Evolutionary conservation across 23 tunicate species (phyloP).

Genomic region (Diplosoma virens): DNA sequence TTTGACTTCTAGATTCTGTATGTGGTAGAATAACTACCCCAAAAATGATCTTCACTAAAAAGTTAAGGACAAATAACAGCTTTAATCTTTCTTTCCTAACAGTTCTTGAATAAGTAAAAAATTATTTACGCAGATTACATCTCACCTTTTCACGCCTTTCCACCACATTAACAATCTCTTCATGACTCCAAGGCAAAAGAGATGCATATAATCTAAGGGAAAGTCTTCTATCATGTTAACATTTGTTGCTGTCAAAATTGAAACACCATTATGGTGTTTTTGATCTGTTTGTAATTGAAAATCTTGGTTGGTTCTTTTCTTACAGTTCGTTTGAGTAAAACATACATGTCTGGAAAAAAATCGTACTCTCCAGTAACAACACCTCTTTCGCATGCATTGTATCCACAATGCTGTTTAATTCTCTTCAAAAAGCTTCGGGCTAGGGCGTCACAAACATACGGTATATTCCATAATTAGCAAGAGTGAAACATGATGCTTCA

Average conservation of each 20-base stretch:
- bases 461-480: constrained; percentile 10
- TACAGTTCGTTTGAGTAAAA: constrained; percentile 5
- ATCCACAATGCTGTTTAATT: constrained; percentile 46
- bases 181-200: constrained; percentile 52
- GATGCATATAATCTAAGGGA: constrained; percentile 52
- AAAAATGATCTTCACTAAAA: too few relatives aligned
- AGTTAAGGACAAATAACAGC: too few relatives aligned
- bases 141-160: constrained; percentile 47
- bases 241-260: constrained; percentile 18
- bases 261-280: constrained; percentile 39
- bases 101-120: too few relatives aligned
- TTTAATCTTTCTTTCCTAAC: too few relatives aligned
- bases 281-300: constrained; percentile 16
- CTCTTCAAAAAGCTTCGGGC: constrained; percentile 28
- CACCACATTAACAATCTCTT: constrained; percentile 40
- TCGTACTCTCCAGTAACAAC: constrained; percentile 31
- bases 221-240: constrained; percentile 40
- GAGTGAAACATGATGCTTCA: neutral
- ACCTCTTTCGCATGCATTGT: constrained; percentile 38
- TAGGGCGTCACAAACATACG: constrained; percentile 51
- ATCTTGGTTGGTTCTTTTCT: constrained; percentile 4
- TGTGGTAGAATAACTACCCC: too few relatives aligned
- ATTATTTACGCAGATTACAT: too few relatives aligned
- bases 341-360: neutral
- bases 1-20: too few relatives aligned